Evolutionary conservation across 2,888 invertebrate species (phyloP).

Genomic region (Oconnorella tubifera): DNA sequence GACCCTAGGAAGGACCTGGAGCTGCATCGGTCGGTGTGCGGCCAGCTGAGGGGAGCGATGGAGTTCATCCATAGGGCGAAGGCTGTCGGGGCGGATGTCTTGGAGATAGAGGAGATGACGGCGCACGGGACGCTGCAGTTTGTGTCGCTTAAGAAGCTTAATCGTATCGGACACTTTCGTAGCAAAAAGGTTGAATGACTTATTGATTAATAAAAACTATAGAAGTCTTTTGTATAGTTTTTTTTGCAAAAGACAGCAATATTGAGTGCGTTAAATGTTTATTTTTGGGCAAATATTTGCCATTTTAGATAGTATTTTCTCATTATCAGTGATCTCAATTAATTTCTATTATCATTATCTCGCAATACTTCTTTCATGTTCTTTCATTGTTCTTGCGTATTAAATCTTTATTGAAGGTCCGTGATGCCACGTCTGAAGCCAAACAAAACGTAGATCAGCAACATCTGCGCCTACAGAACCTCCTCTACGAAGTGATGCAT

Average conservation of each 20-base stretch:
- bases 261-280: too few relatives aligned
- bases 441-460: slow-evolving; percentile 85
- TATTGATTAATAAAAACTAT: slow-evolving; percentile 75
- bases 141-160: slow-evolving; percentile 81
- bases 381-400: too few relatives aligned
- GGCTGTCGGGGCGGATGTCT: background rate
- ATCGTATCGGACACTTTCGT: slow-evolving; percentile 82
- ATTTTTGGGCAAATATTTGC: too few relatives aligned
- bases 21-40: slow-evolving; percentile 68
- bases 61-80: slow-evolving; percentile 37
- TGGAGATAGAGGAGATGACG: slow-evolving; percentile 66
- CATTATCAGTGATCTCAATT: too few relatives aligned
- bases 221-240: slow-evolving; percentile 49
- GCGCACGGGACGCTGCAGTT: slow-evolving; percentile 73
- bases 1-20: slow-evolving; percentile 68
- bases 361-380: too few relatives aligned
- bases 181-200: slow-evolving; percentile 76
- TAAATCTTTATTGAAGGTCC: too few relatives aligned
- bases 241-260: too few relatives aligned
- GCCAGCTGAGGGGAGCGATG: slow-evolving; percentile 68
- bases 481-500: slow-evolving; percentile 89
- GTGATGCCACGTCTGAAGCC: slow-evolving; percentile 57
- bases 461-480: slow-evolving; percentile 84
- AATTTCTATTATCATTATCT: too few relatives aligned
- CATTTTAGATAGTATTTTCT: too few relatives aligned